Evolutionary conservation across 2,888 invertebrate species (phyloP), one percentile per base, ranked within the genome.

Genomic region (Cephonodes hylas): DNA sequence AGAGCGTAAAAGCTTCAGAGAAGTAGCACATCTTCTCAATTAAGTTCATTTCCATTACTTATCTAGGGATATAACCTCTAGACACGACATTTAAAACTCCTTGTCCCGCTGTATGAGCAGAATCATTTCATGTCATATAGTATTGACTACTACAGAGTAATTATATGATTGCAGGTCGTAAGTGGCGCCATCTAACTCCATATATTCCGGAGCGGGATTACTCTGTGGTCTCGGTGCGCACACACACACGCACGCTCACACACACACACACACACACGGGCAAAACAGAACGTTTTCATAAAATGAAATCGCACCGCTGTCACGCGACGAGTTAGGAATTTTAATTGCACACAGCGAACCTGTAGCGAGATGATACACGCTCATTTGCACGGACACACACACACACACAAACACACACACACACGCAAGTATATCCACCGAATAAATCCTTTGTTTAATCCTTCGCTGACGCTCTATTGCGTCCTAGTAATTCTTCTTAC

Each of bases 291-390:
- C 73, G 82, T 81, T 81, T 84, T 83, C 83, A 82, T 80, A 80
- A 80, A 76, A 83, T 76, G 77, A 81, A 83, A 82, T 76, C 77
- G 76, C 64, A 66, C 27, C 53, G 66, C 72, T 76, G 77, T 74
- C 80, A 76, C 76, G 76, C 76, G 72, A 68, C 74, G 65, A 65
- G 69, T 61, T 66, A 71, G 70, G 78, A 81, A 83, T 81, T 80
- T 75, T 80, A 80, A 79, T 79, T 72, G 65, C 64, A 66, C 48
- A 46, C 53, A 25, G 8, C 48, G 53, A 60, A 31, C 53, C 53
- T 53, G 53, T 53, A 27, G 31, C 48, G 48, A 53, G 53, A 53
- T 27, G 48, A 46, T 25, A n/a, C 23, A 45, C 20, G n/a, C n/a
- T 46, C 46, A 25, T 46, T 25, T 38, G 38, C 38, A 38, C 38